Percentiles rank a stretch among this genome's conserved stretches.
Conservation (phyloP, 2,888 invertebrate genomes). For the Lissocephala sabroskyi region DNA sequence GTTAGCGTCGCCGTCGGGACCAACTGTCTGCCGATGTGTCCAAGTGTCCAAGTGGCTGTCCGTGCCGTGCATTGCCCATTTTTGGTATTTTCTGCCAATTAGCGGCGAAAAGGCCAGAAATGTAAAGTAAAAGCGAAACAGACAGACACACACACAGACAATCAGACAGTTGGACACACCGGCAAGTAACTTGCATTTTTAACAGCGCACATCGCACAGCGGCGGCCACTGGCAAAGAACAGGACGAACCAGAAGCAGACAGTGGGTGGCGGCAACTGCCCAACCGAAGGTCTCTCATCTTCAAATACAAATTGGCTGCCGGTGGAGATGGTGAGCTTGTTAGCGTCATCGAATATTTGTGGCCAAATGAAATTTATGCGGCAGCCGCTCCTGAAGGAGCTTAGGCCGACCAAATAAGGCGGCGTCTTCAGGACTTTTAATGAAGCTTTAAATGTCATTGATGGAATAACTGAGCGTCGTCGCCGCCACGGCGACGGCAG, state of each 20-base stretch:
- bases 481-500: constrained; percentile 4
- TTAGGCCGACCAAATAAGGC: constrained; percentile 43
- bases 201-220: constrained; percentile 39
- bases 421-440: constrained; percentile 59
- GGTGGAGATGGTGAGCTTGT: neutral
- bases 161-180: constrained; percentile 26
- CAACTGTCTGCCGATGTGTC: too few species aligned
- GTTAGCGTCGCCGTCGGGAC: too few species aligned
- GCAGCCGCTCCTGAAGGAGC: constrained; percentile 16
- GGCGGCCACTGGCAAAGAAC: constrained; percentile 5
- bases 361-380: constrained; percentile 56
- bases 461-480: constrained; percentile 51
- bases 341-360: constrained; percentile 6
- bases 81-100: constrained; percentile 70
- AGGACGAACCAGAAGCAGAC: neutral
- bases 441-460: constrained; percentile 68
- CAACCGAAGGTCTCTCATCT: too few species aligned
- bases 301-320: constrained; percentile 3
- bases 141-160: constrained; percentile 46
- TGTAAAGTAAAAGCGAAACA: constrained; percentile 63
- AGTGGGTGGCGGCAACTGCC: too few species aligned
- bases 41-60: too few species aligned
- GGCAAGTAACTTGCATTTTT: constrained; percentile 61
- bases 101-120: constrained; percentile 64
- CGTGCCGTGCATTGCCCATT: constrained; percentile 59